Conservation (phyloP, 2,797 vertebrate genomes). For the Anguilla obscura region DNA sequence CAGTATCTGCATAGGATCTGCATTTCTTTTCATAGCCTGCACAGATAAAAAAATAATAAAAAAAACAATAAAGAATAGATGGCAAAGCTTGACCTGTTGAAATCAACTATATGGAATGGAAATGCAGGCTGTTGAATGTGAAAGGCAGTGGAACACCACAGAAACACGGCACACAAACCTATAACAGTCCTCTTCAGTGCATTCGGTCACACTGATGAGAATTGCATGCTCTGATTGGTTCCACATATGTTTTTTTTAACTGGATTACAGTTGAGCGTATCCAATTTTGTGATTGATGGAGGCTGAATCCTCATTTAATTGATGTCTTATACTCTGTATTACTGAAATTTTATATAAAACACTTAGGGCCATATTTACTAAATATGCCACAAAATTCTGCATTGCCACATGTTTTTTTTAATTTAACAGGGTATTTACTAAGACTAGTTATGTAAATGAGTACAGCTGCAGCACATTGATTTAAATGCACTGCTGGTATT, state of each 20-base stretch:
- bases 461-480: too few relatives aligned
- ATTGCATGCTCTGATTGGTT: neutral
- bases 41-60: neutral
- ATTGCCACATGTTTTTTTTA: too few relatives aligned
- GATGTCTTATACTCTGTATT: slow-evolving; percentile 25
- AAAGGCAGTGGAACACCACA: neutral
- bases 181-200: neutral
- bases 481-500: too few relatives aligned
- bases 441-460: too few relatives aligned
- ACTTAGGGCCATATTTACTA: too few relatives aligned
- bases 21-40: neutral
- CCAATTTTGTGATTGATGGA: slow-evolving; percentile 23
- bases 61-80: neutral
- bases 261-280: slow-evolving; percentile 34
- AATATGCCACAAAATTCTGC: too few relatives aligned
- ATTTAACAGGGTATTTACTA: too few relatives aligned
- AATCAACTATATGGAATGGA: neutral
- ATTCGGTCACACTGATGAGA: slow-evolving; percentile 22
- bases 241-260: slow-evolving; percentile 21
- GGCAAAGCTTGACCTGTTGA: slow-evolving; percentile 14
- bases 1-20: neutral
- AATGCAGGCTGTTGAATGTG: neutral
- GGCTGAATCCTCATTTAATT: slow-evolving; percentile 27
- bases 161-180: neutral
- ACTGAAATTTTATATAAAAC: slow-evolving; percentile 22